Evolutionary conservation across 1,140 invertebrate species (phyloP), one percentile per base, ranked within the genome.

Genomic region (Metaphire vulgaris): DNA sequence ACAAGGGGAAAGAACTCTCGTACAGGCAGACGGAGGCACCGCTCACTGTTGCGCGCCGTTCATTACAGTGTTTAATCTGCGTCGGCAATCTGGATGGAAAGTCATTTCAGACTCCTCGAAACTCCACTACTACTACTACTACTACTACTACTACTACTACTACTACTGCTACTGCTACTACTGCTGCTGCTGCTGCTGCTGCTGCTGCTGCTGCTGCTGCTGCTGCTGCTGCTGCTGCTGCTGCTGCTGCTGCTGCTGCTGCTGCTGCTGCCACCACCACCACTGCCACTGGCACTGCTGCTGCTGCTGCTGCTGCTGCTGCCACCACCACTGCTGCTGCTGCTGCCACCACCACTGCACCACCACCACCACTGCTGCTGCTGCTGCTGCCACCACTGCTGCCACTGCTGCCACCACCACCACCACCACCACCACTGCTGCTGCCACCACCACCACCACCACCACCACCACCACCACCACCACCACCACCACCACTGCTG

Each of bases 161-260:
- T 65, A n/a, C n/a, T 65, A n/a, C 64, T 15, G 64, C 64, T 15
- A n/a, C 64, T n/a, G 64, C 64, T n/a, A 65, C 64, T n/a, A 65
- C 64, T 65, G 64, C n/a, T 65, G 64, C 64, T 65, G 64, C 64
- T 65, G 64, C 64, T 65, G 64, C 64, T 65, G 64, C 64, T 65
- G 64, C 64, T 65, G 64, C 64, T 65, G 64, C 64, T 65, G 64
- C 64, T 65, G 64, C 64, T 65, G 64, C 64, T 65, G 64, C 64
- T 65, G 64, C 64, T 65, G 64, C 64, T 65, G 64, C 64, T 65
- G 64, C 64, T 65, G 64, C 64, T 65, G 64, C 64, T 65, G 64
- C n/a, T 65, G 64, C 64, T 65, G 64, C 64, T 65, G 64, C 64
- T 65, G 64, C n/a, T 65, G 64, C 64, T 65, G 64, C 64, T 65